A percentile compares a stretch with the other conserved stretches of the same genome.
These are phyloP conservation scores for Platalea minor DNA, from an alignment of 2,797 vertebrate genomes.

Conservation along the genomic window DNA sequence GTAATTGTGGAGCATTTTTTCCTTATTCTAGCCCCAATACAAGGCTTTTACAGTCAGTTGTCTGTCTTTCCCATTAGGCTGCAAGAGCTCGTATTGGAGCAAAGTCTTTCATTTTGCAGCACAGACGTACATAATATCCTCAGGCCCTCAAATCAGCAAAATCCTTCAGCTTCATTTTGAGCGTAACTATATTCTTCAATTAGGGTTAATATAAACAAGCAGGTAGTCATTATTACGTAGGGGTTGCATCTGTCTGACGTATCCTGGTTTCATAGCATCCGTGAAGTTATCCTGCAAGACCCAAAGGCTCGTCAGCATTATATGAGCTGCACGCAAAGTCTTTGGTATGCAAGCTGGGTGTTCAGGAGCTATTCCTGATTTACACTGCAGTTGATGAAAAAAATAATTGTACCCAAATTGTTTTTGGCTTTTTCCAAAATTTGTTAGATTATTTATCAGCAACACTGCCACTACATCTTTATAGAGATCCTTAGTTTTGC, in stretches of 20 bases:
- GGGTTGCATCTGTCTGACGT: neutral
- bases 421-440: neutral
- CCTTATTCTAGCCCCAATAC: neutral
- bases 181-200: neutral
- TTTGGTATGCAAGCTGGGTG: neutral
- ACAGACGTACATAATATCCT: neutral
- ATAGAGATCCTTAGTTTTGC: neutral
- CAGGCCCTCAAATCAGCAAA: neutral
- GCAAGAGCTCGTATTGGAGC: neutral
- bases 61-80: neutral
- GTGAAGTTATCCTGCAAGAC: neutral
- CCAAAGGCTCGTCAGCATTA: accelerated
- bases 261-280: neutral
- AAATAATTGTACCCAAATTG: neutral
- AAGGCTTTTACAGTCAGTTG: neutral
- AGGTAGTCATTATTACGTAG: neutral
- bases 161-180: neutral
- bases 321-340: neutral
- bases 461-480: neutral
- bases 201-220: neutral
- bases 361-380: neutral
- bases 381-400: neutral
- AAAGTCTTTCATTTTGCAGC: neutral
- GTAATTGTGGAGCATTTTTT: neutral
- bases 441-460: neutral